These are phyloP conservation scores for Brevimyrus niger DNA, from an alignment of 2,113 vertebrate species.

Conservation along the genomic window DNA sequence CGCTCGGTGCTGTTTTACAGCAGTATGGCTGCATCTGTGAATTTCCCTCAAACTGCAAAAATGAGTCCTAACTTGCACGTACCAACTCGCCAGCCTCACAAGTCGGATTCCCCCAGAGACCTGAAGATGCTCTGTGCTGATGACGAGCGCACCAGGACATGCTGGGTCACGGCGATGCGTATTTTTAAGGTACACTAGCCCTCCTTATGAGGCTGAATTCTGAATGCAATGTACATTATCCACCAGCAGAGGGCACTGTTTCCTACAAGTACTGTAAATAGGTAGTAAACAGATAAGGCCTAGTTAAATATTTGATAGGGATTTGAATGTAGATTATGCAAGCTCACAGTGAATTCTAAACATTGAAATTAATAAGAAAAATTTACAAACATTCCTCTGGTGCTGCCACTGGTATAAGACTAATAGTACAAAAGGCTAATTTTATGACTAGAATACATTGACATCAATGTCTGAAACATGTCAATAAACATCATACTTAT, in stretches of 20 bases:
- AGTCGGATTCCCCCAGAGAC: constrained; percentile 79
- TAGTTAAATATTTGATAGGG: neutral
- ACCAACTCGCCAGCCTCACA: constrained; percentile 66
- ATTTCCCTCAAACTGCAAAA: neutral
- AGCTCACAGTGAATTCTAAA: neutral
- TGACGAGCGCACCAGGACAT: constrained; percentile 84
- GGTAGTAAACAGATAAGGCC: neutral
- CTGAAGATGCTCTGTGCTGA: constrained; percentile 94
- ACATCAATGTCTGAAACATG: neutral
- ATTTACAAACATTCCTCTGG: neutral
- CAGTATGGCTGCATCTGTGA: neutral
- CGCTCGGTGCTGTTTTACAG: neutral
- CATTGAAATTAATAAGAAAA: neutral
- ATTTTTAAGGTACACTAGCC: constrained; percentile 80
- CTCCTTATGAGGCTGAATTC: constrained; percentile 13
- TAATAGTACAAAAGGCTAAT: neutral
- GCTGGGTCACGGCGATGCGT: constrained; percentile 93
- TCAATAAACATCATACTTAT: neutral
- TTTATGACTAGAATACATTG: neutral
- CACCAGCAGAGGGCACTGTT: neutral
- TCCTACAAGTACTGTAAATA: neutral
- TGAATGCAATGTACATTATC: neutral
- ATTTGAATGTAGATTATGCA: neutral
- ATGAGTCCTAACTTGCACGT: constrained; percentile 17
- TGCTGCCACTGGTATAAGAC: neutral